These are phyloP conservation scores for Diabrotica undecimpunctata DNA, from an alignment of 1,140 invertebrate genomes.

Conservation along the genomic window DNA sequence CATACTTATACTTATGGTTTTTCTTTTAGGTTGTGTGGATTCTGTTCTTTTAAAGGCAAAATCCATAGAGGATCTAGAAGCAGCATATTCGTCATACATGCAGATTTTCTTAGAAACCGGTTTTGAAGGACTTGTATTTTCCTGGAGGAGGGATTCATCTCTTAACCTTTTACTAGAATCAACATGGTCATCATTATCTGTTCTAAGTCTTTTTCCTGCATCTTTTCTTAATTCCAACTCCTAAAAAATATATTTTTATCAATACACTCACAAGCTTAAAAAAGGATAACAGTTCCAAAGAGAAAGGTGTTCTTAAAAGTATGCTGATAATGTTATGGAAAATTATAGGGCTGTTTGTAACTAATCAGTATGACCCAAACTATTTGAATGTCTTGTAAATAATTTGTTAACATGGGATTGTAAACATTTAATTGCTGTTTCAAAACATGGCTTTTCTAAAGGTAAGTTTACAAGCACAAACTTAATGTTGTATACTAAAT, in stretches of 20 bases:
- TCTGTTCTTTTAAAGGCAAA: constrained; percentile 27
- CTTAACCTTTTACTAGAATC: constrained; percentile 14
- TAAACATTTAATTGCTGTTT: no score
- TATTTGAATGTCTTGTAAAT: no score
- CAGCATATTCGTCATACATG: constrained; percentile 34
- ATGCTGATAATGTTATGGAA: no score
- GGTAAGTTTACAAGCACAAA: no score
- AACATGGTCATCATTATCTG: constrained; percentile 18
- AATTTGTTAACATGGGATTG: no score
- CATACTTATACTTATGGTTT: constrained; percentile 30
- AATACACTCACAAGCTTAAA: no score
- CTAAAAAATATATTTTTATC: constrained; percentile 17
- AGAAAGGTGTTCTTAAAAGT: no score
- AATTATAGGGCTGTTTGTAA: no score
- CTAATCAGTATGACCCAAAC: no score
- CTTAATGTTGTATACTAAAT: no score
- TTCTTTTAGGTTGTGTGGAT: constrained; percentile 22
- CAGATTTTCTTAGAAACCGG: constrained; percentile 34
- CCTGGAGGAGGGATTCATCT: constrained; percentile 26
- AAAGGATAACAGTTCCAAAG: no score
- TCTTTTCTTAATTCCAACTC: constrained; percentile 29
- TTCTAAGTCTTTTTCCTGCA: constrained; percentile 28
- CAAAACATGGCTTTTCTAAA: no score
- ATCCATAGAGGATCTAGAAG: constrained; percentile 35
- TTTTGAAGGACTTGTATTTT: constrained; percentile 20